Percentiles rank a stretch among this genome's conserved stretches.
Evolutionary conservation across 2,113 vertebrate genomes (phyloP).

Genomic region (Mugil cephalus): DNA sequence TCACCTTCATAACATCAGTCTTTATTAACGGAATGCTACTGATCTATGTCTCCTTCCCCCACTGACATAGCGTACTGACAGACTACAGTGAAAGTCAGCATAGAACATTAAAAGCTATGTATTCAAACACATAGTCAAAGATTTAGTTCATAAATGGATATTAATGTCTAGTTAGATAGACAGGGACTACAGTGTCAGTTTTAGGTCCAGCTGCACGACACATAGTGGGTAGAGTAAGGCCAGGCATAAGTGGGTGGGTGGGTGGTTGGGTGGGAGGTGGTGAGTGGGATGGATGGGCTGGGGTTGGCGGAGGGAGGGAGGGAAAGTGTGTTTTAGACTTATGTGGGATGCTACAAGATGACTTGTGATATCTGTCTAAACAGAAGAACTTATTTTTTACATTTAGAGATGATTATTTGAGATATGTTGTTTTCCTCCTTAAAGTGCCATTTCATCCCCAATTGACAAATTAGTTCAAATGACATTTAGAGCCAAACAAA

Average conservation of each 20-base stretch:
- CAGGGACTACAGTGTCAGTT: slow-evolving; percentile 12
- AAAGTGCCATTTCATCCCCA: slow-evolving; percentile 20
- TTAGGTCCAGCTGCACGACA: slow-evolving; percentile 61
- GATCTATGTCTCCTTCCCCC: slow-evolving; percentile 71
- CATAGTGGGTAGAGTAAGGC: slow-evolving; percentile 68
- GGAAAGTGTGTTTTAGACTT: slow-evolving; percentile 11
- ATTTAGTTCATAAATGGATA: slow-evolving; percentile 11
- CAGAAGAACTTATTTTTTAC: slow-evolving; percentile 51
- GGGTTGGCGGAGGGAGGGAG: slow-evolving; percentile 14
- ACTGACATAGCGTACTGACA: slow-evolving; percentile 83
- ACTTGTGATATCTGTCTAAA: slow-evolving; percentile 59
- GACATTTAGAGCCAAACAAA: not conserved
- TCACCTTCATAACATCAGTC: slow-evolving; percentile 60
- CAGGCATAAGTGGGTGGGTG: slow-evolving; percentile 80
- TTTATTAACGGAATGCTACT: slow-evolving; percentile 73
- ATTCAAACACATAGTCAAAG: slow-evolving; percentile 41
- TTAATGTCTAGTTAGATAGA: slow-evolving; percentile 8
- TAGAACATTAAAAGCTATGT: slow-evolving; percentile 44
- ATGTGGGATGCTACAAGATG: slow-evolving; percentile 52
- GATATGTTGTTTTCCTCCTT: not conserved
- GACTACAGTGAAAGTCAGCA: slow-evolving; percentile 85
- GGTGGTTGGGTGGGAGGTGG: slow-evolving; percentile 37
- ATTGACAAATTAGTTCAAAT: not conserved
- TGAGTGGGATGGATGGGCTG: slow-evolving; percentile 44
- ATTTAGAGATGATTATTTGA: slow-evolving; percentile 52